Evolutionary conservation across 2,797 vertebrate species (phyloP), one percentile per base, ranked within the genome.

Genomic region (Silurus aristotelis): DNA sequence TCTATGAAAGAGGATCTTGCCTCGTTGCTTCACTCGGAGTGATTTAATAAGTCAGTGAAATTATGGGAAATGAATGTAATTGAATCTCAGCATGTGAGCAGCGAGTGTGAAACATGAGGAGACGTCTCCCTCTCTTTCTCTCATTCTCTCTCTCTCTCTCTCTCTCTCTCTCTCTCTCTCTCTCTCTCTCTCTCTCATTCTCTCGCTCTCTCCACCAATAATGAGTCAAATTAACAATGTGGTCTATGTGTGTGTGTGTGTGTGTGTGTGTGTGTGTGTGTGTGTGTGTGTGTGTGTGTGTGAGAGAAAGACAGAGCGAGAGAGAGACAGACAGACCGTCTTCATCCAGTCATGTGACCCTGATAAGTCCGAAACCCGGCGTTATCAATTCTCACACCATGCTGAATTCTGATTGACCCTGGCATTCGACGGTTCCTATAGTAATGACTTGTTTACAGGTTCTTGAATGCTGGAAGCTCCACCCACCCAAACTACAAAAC

Each of bases 1-100:
- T 25, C 67, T 76, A 14, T 64, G 17, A 22, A 19, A 25, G 55
- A 83, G 55, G 38, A 17, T 70, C 63, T 68, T 15, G 64, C 31
- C 73, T 70, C 1, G 3, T 61, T 71, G 38, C 64, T 76, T 85
- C 12, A 80, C 31, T 67, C 46, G 68, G 58, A 86, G 63, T 84
- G 55, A 67, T 88, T n/a, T 83, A 90, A 87, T 86, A 76, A 68
- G 70, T 31, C 43, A 84, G 85, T 86, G 70, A 67, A 87, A 87
- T 84, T 66, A 72, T 43, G 78, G 80, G 79, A 77, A 88, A 87
- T 85, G 87, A 85, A 81, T 76, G 67, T 87, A 86, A 89, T 87
- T 88, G 84, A 88, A 87, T 88, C 80, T 80, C 48, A 43, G 55
- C 31, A 73, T 68, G 38, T 87, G 71, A 84, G 84, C 48, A 82